phyloP scores from a whole-genome alignment of 2,797 vertebrate genomes.

The Paedocypris micromegethes region DNA sequence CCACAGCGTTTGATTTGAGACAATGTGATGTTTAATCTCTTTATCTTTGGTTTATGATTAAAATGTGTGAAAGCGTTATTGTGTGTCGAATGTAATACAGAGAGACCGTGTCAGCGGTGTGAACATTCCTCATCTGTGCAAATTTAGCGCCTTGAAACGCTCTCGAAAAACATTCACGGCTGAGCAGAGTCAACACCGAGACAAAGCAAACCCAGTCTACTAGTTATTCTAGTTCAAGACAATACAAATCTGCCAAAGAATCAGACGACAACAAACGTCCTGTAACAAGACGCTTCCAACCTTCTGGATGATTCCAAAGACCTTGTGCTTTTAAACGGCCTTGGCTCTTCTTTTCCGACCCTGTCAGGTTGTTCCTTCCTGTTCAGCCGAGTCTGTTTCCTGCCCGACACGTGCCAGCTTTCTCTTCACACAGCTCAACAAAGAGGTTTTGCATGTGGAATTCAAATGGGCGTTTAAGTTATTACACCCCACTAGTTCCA shows the following conservation, averaged over 20 bases:
- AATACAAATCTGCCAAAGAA: constrained; percentile 15
- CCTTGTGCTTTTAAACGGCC: not conserved
- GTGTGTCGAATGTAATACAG: too few relatives aligned
- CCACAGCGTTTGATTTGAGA: too few relatives aligned
- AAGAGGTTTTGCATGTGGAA: constrained; percentile 22
- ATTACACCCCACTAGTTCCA: constrained; percentile 14
- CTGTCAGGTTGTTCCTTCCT: constrained; percentile 68
- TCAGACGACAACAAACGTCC: constrained; percentile 12
- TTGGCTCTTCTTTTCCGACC: constrained; percentile 50
- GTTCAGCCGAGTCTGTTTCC: constrained; percentile 48
- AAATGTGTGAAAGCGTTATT: too few relatives aligned
- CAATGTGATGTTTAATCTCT: too few relatives aligned
- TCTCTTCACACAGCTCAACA: constrained; percentile 1
- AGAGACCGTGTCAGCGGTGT: too few relatives aligned
- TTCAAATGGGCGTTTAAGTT: constrained; percentile 14
- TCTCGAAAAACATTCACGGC: constrained; percentile 4
- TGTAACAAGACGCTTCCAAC: constrained; percentile 12
- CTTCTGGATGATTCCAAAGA: not conserved
- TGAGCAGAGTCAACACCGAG: constrained; percentile 1
- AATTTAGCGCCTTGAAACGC: not conserved
- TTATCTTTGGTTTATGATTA: too few relatives aligned
- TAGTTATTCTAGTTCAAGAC: constrained; percentile 33
- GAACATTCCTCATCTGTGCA: not conserved
- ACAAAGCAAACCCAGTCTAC: constrained; percentile 25
- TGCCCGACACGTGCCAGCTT: not conserved